Base-by-base conservation (phyloP, 2,113 vertebrate species). In the Lynx canadensis region DNA sequence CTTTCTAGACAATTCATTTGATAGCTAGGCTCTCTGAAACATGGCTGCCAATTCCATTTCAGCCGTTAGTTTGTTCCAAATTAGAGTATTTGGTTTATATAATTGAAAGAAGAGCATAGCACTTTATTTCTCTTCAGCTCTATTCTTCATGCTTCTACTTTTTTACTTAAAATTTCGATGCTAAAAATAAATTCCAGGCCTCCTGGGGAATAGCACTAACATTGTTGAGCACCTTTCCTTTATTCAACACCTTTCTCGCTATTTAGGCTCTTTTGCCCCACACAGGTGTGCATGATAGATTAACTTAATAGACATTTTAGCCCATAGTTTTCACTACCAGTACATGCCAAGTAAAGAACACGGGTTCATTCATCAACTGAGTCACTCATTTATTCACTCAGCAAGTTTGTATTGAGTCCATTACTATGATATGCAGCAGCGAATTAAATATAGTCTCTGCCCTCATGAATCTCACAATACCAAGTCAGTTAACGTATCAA, bases 11-110 rank as follows among this genome's bases (percentile, higher is more conserved):
- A 82, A 76, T 87, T 68, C 74, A 80, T 55, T 89, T 80, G 29
- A 15, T 69, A 83, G 29, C 60, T 38, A 66, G 33, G 23, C 45
- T 89, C 87, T 92, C 52, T 65, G n/a, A 27, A 27, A 73, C 8
- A 48, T 73, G 29, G 65, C 83, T 95, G 57, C 25, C 89, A 78
- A 83, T 82, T 95, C 38, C 60, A 89, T 78, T 86, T 88, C 15
- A 29, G 45, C 68, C 68, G 6, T 68, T 71, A 74, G 60, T 92
- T 79, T 73, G 36, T 55, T 88, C 74, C 76, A 50, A 88, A 93
- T 60, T 52, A 69, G 84, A 94, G 7, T 68, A 78, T 94, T 92
- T 82, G 65, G 25, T 82, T 87, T 66, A 41, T 33, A 60, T 50
- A 94, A 65, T 15, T 81, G 68, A 94, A 92, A 81, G 29, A 48